phyloP scores from a whole-genome alignment of 2,113 vertebrate species.

The Hiodon alosoides region DNA sequence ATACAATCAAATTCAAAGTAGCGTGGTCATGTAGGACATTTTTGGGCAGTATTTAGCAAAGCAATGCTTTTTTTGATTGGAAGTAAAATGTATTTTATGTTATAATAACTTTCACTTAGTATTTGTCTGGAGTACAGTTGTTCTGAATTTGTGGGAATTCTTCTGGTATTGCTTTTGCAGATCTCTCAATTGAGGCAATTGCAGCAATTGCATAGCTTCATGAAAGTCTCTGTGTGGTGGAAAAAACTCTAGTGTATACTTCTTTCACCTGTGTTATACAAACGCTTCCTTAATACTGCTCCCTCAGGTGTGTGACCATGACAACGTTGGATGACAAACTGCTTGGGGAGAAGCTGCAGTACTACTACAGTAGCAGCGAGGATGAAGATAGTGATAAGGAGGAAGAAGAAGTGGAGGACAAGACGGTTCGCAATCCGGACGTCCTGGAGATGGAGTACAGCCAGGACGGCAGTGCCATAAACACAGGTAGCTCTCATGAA shows the following conservation, averaged over 20 bases:
- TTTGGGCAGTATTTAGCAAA: too few species aligned
- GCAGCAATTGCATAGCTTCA: background rate
- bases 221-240: background rate
- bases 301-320: slow-evolving; percentile 57
- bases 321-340: slow-evolving; percentile 89
- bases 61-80: too few species aligned
- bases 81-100: too few species aligned
- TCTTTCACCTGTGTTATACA: background rate
- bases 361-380: slow-evolving; percentile 95
- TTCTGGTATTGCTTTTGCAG: background rate
- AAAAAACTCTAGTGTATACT: too few species aligned
- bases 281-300: background rate
- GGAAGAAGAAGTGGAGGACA: slow-evolving; percentile 64
- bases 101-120: too few species aligned
- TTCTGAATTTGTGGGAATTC: background rate
- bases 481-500: slow-evolving; percentile 73
- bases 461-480: slow-evolving; percentile 78
- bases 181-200: background rate
- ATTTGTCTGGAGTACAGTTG: background rate
- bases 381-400: slow-evolving; percentile 89
- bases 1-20: too few species aligned
- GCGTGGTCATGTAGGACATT: too few species aligned
- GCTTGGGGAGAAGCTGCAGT: slow-evolving; percentile 93
- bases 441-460: slow-evolving; percentile 62
- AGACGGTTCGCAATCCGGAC: slow-evolving; percentile 53